Evolutionary conservation across 1,140 invertebrate species (phyloP).

Genomic region (Drusus annulatus): DNA sequence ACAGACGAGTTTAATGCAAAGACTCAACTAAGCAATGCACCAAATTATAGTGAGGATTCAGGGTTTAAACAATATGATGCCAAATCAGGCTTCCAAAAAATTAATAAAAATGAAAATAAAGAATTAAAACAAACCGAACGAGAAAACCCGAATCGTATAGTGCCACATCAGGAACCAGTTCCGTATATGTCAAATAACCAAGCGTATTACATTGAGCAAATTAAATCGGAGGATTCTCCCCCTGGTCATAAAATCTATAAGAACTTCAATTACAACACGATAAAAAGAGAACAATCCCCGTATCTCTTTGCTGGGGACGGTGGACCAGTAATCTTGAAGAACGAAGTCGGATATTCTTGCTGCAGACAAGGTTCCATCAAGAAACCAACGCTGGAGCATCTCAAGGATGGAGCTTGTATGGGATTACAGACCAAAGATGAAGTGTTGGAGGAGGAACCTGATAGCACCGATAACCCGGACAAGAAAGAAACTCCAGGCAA

Average conservation of each 20-base stretch:
- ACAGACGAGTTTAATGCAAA: conserved; percentile 61
- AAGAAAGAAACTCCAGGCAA: conserved; percentile 59
- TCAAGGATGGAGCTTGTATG: conserved; percentile 80
- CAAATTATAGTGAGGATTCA: conserved; percentile 1
- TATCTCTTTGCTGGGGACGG: conserved; percentile 79
- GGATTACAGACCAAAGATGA: conserved; percentile 82
- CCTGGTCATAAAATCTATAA: conserved; percentile 71
- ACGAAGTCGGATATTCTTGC: conserved; percentile 77
- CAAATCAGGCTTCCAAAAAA: conserved; percentile 66
- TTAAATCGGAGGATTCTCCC: conserved; percentile 71
- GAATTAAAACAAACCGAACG: conserved; percentile 61
- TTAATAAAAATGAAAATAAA: conserved; percentile 61
- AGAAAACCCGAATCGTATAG: conserved; percentile 56
- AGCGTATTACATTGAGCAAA: conserved; percentile 70
- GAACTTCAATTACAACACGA: conserved; percentile 65
- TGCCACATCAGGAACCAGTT: conserved; percentile 54
- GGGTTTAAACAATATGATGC: conserved; percentile 61
- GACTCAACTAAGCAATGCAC: conserved; percentile 60
- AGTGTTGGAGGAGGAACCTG: conserved; percentile 72
- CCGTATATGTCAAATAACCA: conserved; percentile 62
- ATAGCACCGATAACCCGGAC: conserved; percentile 56
- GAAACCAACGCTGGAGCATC: conserved; percentile 79
- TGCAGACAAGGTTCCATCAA: conserved; percentile 80
- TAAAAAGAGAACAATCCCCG: conserved; percentile 63
- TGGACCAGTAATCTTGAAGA: conserved; percentile 74